A percentile compares a stretch with the other conserved stretches of the same genome.
Evolutionary conservation across 2,113 vertebrate genomes (phyloP).

Genomic region (Galbula dea): DNA sequence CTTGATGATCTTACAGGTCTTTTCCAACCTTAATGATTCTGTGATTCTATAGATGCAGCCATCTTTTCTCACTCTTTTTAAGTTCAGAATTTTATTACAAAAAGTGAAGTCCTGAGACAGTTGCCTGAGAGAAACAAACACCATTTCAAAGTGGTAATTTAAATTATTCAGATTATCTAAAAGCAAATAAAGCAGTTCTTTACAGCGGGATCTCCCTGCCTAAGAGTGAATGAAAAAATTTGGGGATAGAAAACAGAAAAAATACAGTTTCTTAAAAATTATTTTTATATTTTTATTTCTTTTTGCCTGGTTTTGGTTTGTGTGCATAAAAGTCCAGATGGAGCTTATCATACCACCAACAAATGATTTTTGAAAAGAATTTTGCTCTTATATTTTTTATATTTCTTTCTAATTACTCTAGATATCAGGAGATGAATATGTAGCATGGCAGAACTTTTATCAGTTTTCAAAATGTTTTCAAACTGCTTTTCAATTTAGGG

Average conservation of each 20-base stretch:
- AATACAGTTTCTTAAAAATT: too few relatives aligned
- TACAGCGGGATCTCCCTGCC: neutral
- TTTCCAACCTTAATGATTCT: too few relatives aligned
- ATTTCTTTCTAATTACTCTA: neutral
- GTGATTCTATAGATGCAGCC: neutral
- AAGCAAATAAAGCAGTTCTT: neutral
- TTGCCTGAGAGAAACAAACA: neutral
- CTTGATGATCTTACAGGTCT: too few relatives aligned
- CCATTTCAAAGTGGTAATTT: fast-evolving
- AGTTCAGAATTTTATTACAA: neutral
- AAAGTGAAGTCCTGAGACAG: neutral
- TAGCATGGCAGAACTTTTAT: neutral
- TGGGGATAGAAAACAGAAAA: neutral
- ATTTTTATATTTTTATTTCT: neutral
- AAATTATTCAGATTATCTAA: neutral
- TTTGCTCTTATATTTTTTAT: neutral
- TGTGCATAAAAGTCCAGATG: neutral
- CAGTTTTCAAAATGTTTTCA: neutral
- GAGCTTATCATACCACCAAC: neutral
- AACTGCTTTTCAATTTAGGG: neutral
- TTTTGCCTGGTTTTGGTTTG: neutral
- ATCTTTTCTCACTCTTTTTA: neutral
- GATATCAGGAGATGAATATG: neutral
- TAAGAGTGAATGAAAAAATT: neutral
- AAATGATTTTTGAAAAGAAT: neutral